Percentiles rank a stretch among this genome's conserved stretches.
Conservation (phyloP, 2,888 invertebrate genomes). For the Acanthococcus lagerstroemiae region DNA sequence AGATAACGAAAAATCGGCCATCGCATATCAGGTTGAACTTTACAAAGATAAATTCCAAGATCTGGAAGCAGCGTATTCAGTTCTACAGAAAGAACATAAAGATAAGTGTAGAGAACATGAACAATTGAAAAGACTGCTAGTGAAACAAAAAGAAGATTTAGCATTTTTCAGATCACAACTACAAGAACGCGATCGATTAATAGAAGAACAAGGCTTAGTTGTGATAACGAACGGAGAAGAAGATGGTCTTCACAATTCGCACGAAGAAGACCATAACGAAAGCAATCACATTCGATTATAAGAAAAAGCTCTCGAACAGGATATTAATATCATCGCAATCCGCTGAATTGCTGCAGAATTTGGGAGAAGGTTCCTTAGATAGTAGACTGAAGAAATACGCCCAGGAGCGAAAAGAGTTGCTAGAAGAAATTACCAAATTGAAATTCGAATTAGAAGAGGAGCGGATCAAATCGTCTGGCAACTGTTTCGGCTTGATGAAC, state of each 20-base stretch:
- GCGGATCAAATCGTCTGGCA: constrained; percentile 40
- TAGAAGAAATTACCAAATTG: constrained; percentile 77
- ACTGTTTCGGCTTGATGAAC: constrained; percentile 18
- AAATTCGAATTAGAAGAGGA: constrained; percentile 87
- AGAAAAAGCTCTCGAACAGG: constrained; percentile 46
- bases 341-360: constrained; percentile 62
- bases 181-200: constrained; percentile 77
- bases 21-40: constrained; percentile 89
- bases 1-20: constrained; percentile 95
- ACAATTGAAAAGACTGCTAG: constrained; percentile 62
- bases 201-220: constrained; percentile 75
- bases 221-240: constrained; percentile 55
- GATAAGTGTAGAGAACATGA: constrained; percentile 80
- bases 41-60: constrained; percentile 91
- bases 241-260: constrained; percentile 33
- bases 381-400: constrained; percentile 81
- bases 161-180: constrained; percentile 67
- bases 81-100: constrained; percentile 69
- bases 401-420: constrained; percentile 69
- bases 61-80: constrained; percentile 76
- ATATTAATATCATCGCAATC: constrained; percentile 74
- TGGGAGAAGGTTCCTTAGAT: constrained; percentile 67
- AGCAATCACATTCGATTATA: constrained; percentile 39
- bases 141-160: constrained; percentile 62
- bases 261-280: constrained; percentile 22